These are phyloP conservation scores for Girardia tigrina DNA, from an alignment of 2,888 invertebrate species.

Conservation along the genomic window DNA sequence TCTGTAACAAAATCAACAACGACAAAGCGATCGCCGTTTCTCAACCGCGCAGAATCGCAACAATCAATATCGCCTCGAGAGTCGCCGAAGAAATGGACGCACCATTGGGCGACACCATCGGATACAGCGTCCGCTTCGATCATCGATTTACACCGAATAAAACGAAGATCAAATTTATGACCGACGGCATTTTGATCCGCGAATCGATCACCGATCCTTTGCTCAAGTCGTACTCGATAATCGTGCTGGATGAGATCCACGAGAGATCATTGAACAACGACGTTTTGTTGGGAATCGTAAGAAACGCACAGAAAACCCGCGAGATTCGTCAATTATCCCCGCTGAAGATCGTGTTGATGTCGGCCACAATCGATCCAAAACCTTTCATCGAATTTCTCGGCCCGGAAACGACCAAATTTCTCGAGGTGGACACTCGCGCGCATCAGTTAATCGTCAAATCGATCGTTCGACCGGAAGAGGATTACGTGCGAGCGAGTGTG, in stretches of 20 bases:
- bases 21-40: not conserved
- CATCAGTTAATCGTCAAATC: not conserved
- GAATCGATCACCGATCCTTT: constrained; percentile 32
- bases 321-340: not conserved
- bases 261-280: constrained; percentile 35
- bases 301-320: constrained; percentile 25
- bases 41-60: constrained; percentile 27
- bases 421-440: not conserved
- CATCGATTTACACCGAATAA: not conserved
- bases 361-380: constrained; percentile 37
- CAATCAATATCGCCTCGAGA: constrained; percentile 4
- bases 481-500: not conserved
- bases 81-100: constrained; percentile 24
- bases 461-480: not conserved
- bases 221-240: constrained; percentile 21
- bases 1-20: not conserved
- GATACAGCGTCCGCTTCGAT: constrained; percentile 31
- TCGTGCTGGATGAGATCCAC: constrained; percentile 35
- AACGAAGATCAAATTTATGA: constrained; percentile 27
- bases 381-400: constrained; percentile 33
- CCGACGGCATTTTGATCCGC: constrained; percentile 36
- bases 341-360: constrained; percentile 32
- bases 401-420: not conserved
- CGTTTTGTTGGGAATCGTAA: constrained; percentile 33
- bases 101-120: not conserved